Evolutionary conservation across 1,140 invertebrate species (phyloP).

Genomic region (Sarcophaga bullata): DNA sequence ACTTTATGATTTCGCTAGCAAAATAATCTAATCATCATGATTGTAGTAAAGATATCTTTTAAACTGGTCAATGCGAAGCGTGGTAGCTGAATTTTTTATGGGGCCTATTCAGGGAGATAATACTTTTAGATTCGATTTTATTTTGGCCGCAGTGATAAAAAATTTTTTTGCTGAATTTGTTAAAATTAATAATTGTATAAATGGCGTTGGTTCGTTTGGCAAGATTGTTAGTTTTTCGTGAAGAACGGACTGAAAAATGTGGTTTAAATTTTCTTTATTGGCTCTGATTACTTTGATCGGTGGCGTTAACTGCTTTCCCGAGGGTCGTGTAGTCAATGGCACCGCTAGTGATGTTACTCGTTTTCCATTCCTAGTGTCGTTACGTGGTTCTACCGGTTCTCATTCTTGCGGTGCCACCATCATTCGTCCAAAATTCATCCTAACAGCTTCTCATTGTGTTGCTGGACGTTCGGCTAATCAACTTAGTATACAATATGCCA

Average conservation of each 20-base stretch:
- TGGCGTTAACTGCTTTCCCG: constrained; percentile 45
- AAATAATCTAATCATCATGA: no score
- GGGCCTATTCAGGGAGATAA: no score
- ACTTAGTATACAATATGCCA: constrained; percentile 55
- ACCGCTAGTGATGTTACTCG: constrained; percentile 52
- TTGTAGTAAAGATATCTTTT: no score
- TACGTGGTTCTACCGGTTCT: constrained; percentile 55
- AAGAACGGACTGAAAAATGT: constrained; percentile 24
- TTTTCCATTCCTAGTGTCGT: constrained; percentile 61
- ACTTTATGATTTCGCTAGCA: no score
- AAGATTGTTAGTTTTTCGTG: neutral
- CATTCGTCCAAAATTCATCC: constrained; percentile 67
- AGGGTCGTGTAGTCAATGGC: constrained; percentile 59
- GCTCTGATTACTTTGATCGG: neutral
- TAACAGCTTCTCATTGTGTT: constrained; percentile 73
- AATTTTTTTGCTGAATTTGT: neutral
- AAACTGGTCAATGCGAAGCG: no score
- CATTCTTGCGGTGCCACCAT: constrained; percentile 72
- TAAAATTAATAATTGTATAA: neutral
- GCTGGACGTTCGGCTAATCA: constrained; percentile 49
- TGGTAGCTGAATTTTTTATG: no score
- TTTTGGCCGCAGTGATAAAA: neutral
- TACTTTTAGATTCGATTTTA: neutral
- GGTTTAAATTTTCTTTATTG: neutral
- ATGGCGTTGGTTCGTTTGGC: neutral